phyloP scores from a whole-genome alignment of 2,888 invertebrate species.

The Calephelis perditalis region DNA sequence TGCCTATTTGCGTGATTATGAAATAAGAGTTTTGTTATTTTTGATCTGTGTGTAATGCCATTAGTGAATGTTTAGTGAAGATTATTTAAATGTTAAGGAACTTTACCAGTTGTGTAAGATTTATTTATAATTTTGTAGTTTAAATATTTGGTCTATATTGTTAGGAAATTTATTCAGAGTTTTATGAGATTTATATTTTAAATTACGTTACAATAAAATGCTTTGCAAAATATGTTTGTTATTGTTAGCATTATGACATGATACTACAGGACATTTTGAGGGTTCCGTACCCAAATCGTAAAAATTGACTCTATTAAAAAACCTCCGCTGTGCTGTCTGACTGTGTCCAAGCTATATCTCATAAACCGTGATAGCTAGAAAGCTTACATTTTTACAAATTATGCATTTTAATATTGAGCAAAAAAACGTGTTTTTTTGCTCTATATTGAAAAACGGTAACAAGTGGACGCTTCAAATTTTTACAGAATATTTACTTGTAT shows the following conservation, averaged over 20 bases:
- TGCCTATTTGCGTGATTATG: slow-evolving; percentile 6
- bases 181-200: slow-evolving; percentile 74
- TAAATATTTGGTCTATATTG: slow-evolving; percentile 40
- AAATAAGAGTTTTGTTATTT: neutral
- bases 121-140: slow-evolving; percentile 24
- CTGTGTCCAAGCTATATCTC: too few species aligned
- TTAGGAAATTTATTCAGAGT: slow-evolving; percentile 70
- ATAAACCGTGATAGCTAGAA: too few species aligned
- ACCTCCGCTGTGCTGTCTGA: too few species aligned
- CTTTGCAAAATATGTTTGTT: slow-evolving; percentile 42
- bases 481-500: too few species aligned
- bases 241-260: slow-evolving; percentile 17
- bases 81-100: neutral
- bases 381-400: too few species aligned
- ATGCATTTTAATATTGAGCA: too few species aligned
- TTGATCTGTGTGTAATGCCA: slow-evolving; percentile 49
- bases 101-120: slow-evolving; percentile 6
- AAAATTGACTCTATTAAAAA: too few species aligned
- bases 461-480: too few species aligned
- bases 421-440: too few species aligned
- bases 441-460: too few species aligned
- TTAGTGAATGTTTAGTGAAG: slow-evolving; percentile 48
- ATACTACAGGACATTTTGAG: too few species aligned
- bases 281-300: too few species aligned
- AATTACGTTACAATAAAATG: slow-evolving; percentile 72